Percentiles rank a stretch among this genome's conserved stretches.
phyloP scores from a whole-genome alignment of 2,797 vertebrate genomes.

The Merluccius polli region DNA sequence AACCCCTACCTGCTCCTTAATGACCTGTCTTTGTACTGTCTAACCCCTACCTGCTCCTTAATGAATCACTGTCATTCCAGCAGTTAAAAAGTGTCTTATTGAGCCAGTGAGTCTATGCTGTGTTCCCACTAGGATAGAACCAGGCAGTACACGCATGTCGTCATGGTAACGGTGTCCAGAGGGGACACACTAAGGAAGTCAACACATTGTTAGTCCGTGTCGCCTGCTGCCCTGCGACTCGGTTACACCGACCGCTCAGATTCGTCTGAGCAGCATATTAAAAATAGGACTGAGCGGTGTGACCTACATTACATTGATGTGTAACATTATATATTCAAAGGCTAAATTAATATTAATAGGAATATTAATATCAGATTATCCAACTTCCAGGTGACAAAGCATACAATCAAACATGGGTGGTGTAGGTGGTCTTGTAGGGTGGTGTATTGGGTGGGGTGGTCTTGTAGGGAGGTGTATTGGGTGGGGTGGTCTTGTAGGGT shows the following conservation, averaged over 20 bases:
- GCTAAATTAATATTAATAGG: not conserved
- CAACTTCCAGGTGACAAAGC: not conserved
- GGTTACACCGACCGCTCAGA: not conserved
- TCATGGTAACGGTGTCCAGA: not conserved
- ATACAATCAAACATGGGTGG: not conserved
- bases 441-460: too few species aligned
- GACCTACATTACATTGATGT: not conserved
- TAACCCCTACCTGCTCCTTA: too few species aligned
- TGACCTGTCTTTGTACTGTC: too few species aligned
- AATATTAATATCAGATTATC: not conserved
- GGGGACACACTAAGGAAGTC: not conserved
- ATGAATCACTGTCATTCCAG: too few species aligned
- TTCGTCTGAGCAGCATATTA: not conserved
- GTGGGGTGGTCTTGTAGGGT: too few species aligned
- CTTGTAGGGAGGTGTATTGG: too few species aligned
- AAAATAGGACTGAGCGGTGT: not conserved
- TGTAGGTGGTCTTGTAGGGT: not conserved
- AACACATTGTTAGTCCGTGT: not conserved
- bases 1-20: too few species aligned
- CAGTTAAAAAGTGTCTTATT: too few species aligned
- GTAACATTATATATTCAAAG: conserved; percentile 3
- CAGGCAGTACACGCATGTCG: not conserved
- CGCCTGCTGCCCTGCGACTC: not conserved
- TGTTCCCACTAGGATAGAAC: not conserved
- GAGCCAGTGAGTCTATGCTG: not conserved